Conservation (phyloP, 2,113 vertebrate genomes). For the Cercopithecus mona region DNA sequence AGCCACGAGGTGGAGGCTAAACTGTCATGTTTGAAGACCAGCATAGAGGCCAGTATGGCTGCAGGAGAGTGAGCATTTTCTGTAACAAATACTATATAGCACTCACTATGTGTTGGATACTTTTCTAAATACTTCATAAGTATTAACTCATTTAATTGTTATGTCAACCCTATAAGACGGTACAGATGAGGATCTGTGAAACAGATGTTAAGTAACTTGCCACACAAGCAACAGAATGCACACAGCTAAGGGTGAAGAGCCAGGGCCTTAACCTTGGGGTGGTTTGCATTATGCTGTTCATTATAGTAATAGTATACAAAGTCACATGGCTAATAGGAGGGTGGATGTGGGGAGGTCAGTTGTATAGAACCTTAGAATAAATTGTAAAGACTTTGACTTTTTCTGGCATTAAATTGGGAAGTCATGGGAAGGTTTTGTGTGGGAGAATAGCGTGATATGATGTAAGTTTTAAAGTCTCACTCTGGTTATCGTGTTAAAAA, state of each 20-base stretch:
- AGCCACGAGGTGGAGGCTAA: not conserved
- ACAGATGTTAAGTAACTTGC: not conserved
- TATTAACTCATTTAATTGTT: not conserved
- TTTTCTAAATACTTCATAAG: slow-evolving; percentile 2
- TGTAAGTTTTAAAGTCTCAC: not conserved
- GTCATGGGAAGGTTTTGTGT: not conserved
- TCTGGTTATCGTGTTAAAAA: not conserved
- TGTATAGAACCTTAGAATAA: not conserved
- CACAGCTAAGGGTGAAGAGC: not conserved
- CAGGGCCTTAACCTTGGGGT: not conserved
- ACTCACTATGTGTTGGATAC: not conserved
- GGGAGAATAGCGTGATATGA: not conserved
- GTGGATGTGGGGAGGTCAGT: not conserved
- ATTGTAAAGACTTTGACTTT: not conserved
- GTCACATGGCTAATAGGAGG: not conserved
- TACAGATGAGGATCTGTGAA: not conserved
- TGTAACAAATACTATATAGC: not conserved
- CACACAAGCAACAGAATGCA: not conserved
- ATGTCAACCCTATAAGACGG: not conserved
- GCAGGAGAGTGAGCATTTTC: not conserved
- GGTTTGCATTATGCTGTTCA: not conserved
- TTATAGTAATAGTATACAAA: not conserved
- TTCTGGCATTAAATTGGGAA: not conserved
- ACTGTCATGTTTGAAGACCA: not conserved
- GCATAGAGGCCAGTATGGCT: not conserved